Evolutionary conservation across 2,797 vertebrate species (phyloP), one percentile per base, ranked within the genome.

Genomic region (Lagocephalus sceleratus): DNA sequence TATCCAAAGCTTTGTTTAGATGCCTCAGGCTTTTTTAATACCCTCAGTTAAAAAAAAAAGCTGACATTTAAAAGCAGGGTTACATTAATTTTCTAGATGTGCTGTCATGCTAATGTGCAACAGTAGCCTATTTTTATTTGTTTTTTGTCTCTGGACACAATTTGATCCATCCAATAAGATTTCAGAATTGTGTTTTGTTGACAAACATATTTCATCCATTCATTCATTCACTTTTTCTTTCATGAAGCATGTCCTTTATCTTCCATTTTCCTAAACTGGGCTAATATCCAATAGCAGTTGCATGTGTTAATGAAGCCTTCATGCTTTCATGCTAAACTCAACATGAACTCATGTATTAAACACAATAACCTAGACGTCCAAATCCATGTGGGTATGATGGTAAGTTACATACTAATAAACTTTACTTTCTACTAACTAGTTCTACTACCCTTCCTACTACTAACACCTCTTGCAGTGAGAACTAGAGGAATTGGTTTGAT

Each of bases 211-310:
- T 23, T 67, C 48, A 57, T 60, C 71, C 41, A 29, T 48, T 74
- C 69, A 71, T n/a, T 66, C 71, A 62, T 51, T 8, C 52, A 22
- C 51, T 2, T 70, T n/a, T 63, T 52, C 52, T 49, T 76, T 73
- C 57, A 67, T 63, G 51, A 56, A 71, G 88, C 90, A 90, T 88
- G 86, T 59, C 57, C 5, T 48, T 46, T 39, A 16, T 23, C 50
- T 51, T 40, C 51, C 50, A 47, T 57, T 65, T 69, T 32, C 63
- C 76, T 66, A 76, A 75, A 63, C 40, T 41, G 51, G 20, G 84
- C 81, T 88, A 89, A 90, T 83, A 48, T 47, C 64, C 32, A 70
- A 21, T 60, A 22, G 32, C 32, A 35, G 19, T 73, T 86, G 89
- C 87, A 90, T 89, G 87, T 23, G 20, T 63, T 63, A 32, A 19